Base-by-base conservation (phyloP, 1,140 invertebrate genomes). In the Geopemphigus sp. region DNA sequence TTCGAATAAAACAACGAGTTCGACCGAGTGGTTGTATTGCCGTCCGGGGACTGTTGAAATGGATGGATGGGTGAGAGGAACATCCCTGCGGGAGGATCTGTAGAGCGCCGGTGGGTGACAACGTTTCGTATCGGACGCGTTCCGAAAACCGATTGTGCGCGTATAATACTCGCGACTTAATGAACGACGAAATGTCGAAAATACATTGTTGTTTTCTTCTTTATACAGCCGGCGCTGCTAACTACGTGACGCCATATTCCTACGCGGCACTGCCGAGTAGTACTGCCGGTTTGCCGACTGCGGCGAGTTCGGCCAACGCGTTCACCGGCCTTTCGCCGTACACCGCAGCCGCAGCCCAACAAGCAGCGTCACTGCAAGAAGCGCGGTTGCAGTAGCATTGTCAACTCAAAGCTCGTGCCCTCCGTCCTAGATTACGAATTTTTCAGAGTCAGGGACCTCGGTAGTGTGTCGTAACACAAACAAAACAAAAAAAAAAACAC, bases 221-320 rank as follows among this genome's bases (percentile, higher is more conserved):
- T 74, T 32, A 3, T 80, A 54, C n/a, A 82, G 29, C 83, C 82
- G 84, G 83, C 24, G 83, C 83, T 22, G 84, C 83, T 29, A 84
- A 84, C 74, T 85, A 84, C 68, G 82, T 83, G 39, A 84, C 84
- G 6, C 84, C 84, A 19, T 85, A 85, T 82, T 84, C 84, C 5
- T 85, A 85, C 76, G 84, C 84, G 0, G 82, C 83, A 15, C 73
- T 84, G 63, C 84, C 83, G 6, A 83, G 84, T 72, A 56, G 66
- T 15, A 80, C 81, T 8, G 80, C 81, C 14, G 83, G 82, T 19
- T 64, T 83, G 26, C 83, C 82, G 5, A 82, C 83, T 0, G 83
- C 82, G 24, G 83, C 82, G 6, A 81, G 81, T 11, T 82, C 83
- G 57, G 82, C 83, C 22, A 80, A 81, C 15, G 83, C 83, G 17